Base-by-base conservation (phyloP, 2,888 invertebrate species). In the Drosophila tripunctata region DNA sequence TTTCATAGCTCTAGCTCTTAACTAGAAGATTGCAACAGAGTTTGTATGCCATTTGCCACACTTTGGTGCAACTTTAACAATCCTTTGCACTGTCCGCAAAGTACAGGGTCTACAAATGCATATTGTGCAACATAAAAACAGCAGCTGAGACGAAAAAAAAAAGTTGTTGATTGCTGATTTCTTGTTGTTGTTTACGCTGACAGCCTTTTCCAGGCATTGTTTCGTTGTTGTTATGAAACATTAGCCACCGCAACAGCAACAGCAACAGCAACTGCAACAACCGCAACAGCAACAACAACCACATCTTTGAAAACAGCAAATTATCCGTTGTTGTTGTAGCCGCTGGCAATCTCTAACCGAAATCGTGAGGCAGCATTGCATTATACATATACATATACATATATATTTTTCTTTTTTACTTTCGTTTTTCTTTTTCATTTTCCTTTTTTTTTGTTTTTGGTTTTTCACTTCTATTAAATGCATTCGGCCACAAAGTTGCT, bases 201-300 rank as follows among this genome's bases (percentile, higher is more conserved):
- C 82, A 88, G 87, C 64, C 70, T 87, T 87, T 84, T 84, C 74
- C 79, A 85, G 83, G 88, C 83, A 87, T 88, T 88, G 82, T 82
- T 76, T 68, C 61, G 48, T 75, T 87, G 80, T 83, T 83, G 87
- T 88, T 88, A 88, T 88, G 81, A 88, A 81, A 81, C 87, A 73
- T 67, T 77, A 88, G 86, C 67, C 78, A 48, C 73, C 43, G 45
- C 81, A 65, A 54, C 68, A 51, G 41, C 52, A 21, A 48, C 47
- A 40, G 21, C 17, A 27, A 14, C 54, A 12, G 7, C 58, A 47
- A 24, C 68, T 31, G 12, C 54, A 22, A 27, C 56, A 50, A 7
- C 45, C 45, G 40, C 71, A 48, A 21, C 40, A 44, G 33, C 67
- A 40, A 19, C 72, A 56, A 55, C 56, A 51, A 40, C 47, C 35